Evolutionary conservation across 2,113 vertebrate genomes (phyloP).

Genomic region (Chiloscyllium plagiosum): DNA sequence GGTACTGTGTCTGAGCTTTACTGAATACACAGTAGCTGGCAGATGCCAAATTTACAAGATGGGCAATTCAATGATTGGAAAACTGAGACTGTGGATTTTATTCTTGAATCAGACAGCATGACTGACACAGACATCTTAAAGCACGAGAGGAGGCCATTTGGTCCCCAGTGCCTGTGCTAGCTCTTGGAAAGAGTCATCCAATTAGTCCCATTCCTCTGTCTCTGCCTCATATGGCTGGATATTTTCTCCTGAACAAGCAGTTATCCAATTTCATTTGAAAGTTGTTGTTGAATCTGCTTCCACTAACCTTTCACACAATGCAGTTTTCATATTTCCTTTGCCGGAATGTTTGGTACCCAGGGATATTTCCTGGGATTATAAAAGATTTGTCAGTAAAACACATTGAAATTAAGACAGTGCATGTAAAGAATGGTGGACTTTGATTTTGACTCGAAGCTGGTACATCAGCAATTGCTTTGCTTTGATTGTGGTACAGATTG

Average conservation of each 20-base stretch:
- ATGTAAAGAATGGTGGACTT: background rate
- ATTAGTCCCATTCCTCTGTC: background rate
- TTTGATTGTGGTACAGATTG: background rate
- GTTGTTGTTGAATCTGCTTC: background rate
- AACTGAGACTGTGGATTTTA: background rate
- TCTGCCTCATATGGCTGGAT: background rate
- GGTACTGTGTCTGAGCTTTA: background rate
- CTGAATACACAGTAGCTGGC: slow-evolving; percentile 38
- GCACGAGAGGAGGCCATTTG: background rate
- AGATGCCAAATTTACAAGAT: slow-evolving; percentile 15
- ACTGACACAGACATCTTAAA: background rate
- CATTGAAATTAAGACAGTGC: background rate
- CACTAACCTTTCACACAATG: background rate
- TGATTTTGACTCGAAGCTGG: background rate
- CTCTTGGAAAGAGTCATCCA: background rate
- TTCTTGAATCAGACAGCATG: background rate
- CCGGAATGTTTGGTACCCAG: background rate
- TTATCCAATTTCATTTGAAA: background rate
- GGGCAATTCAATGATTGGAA: background rate
- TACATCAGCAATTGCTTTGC: background rate
- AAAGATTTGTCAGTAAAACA: no score
- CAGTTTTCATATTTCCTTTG: background rate
- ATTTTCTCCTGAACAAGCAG: background rate
- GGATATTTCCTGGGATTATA: no score
- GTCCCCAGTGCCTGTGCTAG: background rate